A percentile compares a stretch with the other conserved stretches of the same genome.
phyloP scores from a whole-genome alignment of 2,113 vertebrate species.

The Indicator maculatus region DNA sequence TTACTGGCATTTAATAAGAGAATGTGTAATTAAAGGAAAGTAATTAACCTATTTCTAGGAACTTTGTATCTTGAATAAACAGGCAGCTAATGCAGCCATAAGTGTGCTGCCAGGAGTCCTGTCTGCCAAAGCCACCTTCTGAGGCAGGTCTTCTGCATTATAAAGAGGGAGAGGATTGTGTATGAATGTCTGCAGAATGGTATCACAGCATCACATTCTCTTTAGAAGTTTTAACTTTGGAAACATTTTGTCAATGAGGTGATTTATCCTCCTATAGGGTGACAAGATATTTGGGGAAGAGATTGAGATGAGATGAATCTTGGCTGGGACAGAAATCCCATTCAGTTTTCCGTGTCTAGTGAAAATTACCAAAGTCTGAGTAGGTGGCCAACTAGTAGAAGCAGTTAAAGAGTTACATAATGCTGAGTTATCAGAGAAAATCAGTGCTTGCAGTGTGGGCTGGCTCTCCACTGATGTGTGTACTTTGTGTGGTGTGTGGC shows the following conservation, averaged over 20 bases:
- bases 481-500: neutral
- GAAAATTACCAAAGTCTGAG: neutral
- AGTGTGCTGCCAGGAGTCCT: neutral
- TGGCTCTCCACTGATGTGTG: neutral
- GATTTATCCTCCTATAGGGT: neutral
- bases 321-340: neutral
- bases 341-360: neutral
- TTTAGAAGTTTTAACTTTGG: neutral
- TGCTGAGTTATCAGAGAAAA: neutral
- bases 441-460: neutral
- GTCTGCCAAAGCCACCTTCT: neutral
- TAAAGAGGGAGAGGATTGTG: neutral
- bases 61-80: constrained; percentile 4
- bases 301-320: neutral
- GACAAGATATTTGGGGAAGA: neutral
- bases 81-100: neutral
- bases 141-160: neutral
- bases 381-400: neutral
- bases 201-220: rapidly evolving
- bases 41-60: constrained; percentile 26
- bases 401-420: neutral
- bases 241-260: neutral
- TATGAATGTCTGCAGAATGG: neutral
- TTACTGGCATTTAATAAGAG: constrained; percentile 31
- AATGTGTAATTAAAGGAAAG: constrained; percentile 25